Base-by-base conservation (phyloP, 2,888 invertebrate genomes). In the Campaea margaritaria region DNA sequence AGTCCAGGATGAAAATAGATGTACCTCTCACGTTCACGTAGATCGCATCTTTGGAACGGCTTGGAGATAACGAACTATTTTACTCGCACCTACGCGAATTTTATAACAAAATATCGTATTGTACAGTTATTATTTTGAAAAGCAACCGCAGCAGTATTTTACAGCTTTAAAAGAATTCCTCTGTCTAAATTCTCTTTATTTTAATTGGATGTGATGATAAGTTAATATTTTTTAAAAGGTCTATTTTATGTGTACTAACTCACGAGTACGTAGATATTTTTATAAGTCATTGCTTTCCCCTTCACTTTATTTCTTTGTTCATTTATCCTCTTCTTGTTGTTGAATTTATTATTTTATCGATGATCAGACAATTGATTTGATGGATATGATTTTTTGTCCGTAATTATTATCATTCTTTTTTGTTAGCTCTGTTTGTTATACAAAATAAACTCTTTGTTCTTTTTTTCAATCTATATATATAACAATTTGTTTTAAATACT, bases 1-100 rank as follows among this genome's bases (percentile, higher is more conserved):
- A 83, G 81, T 81, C 78, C 74, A 76, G 77, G 75, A 83, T 83
- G 69, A 84, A 87, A 87, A 86, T 87, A 87, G 83, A 75, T 68
- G 76, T 78, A 82, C 82, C 83, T 83, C 79, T 83, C 78, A 74
- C 79, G 80, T 81, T 73, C 72, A 80, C 85, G 79, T 80, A 83
- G 82, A 85, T 82, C 81, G 76, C 76, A 77, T 82, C 77, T 87
- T 78, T 71, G 71, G 73, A 79, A 75, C 75, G 78, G 76, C 74
- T 76, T 77, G 70, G 69, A 80, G 78, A 85, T 82, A 81, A 82
- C 76, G 67, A 73, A 73, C 75, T 74, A 77, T 81, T 86, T 86
- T 85, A 84, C 75, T 62, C 61, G 76, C 88, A 66, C 88, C 88
- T 78, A 89, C 89, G 79, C 82, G 54, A 62, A 75, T 80, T 81